Conservation (phyloP, 2,888 invertebrate genomes). For the Ectemnius lituratus region DNA sequence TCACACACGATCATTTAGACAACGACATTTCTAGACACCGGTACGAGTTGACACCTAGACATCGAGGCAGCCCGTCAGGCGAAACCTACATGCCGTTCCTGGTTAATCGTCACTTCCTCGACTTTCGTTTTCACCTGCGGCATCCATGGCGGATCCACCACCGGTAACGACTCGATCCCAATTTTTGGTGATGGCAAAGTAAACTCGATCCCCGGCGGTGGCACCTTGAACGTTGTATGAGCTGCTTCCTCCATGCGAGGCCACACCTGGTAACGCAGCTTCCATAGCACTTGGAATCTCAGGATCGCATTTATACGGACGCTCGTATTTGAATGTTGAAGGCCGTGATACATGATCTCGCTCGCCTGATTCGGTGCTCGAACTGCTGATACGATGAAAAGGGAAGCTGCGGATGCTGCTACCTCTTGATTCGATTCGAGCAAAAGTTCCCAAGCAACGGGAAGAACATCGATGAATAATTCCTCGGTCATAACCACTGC, state of each 20-base stretch:
- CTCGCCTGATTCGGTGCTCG: slow-evolving; percentile 93
- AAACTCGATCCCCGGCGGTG: slow-evolving; percentile 99
- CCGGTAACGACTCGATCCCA: slow-evolving; percentile 95
- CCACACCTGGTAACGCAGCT: slow-evolving; percentile 98
- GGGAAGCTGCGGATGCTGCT: slow-evolving; percentile 89
- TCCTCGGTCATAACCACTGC: slow-evolving; percentile 94
- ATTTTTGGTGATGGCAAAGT: slow-evolving; percentile 99
- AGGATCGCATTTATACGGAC: slow-evolving; percentile 91
- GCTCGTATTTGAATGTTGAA: slow-evolving; percentile 90
- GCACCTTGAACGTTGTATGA: slow-evolving; percentile 96
- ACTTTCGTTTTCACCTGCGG: slow-evolving; percentile 98
- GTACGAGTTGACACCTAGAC: slow-evolving; percentile 13
- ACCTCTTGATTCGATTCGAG: slow-evolving; percentile 95
- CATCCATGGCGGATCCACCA: slow-evolving; percentile 99
- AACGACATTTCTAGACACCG: slow-evolving; percentile 14
- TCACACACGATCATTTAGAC: slow-evolving; percentile 22
- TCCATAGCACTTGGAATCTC: slow-evolving; percentile 97
- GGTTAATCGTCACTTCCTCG: slow-evolving; percentile 98
- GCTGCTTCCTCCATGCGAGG: slow-evolving; percentile 99
- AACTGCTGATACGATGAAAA: slow-evolving; percentile 96
- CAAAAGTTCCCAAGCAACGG: slow-evolving; percentile 96
- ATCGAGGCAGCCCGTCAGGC: slow-evolving; percentile 28
- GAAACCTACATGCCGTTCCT: slow-evolving; percentile 92
- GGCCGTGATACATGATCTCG: slow-evolving; percentile 91
- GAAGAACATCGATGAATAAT: slow-evolving; percentile 91